Evolutionary conservation across 2,797 vertebrate species (phyloP).

Genomic region (Malacoctenus gilli): DNA sequence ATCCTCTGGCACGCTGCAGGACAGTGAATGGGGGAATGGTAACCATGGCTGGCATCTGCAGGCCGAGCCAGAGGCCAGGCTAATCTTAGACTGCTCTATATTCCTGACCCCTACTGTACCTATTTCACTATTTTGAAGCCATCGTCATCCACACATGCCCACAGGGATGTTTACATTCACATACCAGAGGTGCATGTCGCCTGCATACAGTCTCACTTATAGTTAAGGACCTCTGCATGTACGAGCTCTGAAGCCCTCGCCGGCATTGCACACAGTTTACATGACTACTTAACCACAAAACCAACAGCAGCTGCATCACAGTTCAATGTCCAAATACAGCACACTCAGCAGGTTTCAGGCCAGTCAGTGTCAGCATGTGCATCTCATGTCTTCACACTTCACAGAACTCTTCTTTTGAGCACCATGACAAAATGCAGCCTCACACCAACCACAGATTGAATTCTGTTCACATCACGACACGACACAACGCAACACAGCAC

Average conservation of each 20-base stretch:
- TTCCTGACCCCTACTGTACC: constrained; percentile 40
- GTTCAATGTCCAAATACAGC: constrained; percentile 41
- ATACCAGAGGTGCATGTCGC: constrained; percentile 42
- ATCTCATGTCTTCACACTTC: too few species aligned
- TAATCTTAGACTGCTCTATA: constrained; percentile 78
- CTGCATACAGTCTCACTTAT: constrained; percentile 30
- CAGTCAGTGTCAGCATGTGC: too few species aligned
- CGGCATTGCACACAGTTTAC: constrained; percentile 20
- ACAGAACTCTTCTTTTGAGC: too few species aligned
- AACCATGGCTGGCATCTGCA: constrained; percentile 69
- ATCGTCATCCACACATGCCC: constrained; percentile 43
- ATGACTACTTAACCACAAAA: constrained; percentile 26
- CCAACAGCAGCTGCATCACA: too few species aligned
- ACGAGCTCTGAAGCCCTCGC: constrained; percentile 2
- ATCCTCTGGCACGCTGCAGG: constrained; percentile 53
- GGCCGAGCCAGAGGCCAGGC: constrained; percentile 64
- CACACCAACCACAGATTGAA: too few species aligned
- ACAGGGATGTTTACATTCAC: constrained; percentile 55
- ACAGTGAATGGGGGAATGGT: constrained; percentile 67
- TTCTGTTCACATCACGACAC: too few species aligned
- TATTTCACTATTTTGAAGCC: constrained; percentile 48
- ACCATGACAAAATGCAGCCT: too few species aligned
- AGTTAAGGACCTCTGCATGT: constrained; percentile 16
- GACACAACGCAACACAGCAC: too few species aligned
- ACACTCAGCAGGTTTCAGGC: constrained; percentile 22